phyloP scores from a whole-genome alignment of 2,888 invertebrate genomes.

The Balanococcus diminutus region DNA sequence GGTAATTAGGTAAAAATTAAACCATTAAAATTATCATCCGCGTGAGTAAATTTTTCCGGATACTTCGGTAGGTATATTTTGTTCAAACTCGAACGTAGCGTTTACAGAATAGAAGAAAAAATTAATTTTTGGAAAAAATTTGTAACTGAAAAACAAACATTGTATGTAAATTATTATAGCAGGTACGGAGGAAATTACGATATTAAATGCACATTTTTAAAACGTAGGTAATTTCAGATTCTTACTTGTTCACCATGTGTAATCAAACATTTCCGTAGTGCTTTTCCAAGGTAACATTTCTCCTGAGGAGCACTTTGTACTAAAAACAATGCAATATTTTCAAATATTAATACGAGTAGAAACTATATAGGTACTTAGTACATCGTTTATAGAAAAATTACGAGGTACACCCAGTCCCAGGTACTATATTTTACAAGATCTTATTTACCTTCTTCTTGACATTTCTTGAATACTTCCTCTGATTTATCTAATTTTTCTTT shows the following conservation, averaged over 20 bases:
- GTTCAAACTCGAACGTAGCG: not conserved
- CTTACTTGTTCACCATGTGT: conserved; percentile 58
- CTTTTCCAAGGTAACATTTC: conserved; percentile 58
- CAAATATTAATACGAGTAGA: not conserved
- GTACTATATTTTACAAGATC: no score
- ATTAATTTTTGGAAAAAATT: not conserved
- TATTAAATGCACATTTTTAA: not conserved
- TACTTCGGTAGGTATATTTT: not conserved
- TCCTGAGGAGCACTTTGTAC: conserved; percentile 54
- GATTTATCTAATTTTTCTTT: conserved; percentile 31
- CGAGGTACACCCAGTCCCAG: no score
- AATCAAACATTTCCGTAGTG: conserved; percentile 58
- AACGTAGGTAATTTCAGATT: not conserved
- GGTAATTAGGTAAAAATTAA: not conserved
- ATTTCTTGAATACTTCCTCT: conserved; percentile 39
- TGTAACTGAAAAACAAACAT: not conserved
- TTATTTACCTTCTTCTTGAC: conserved; percentile 9
- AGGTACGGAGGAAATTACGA: not conserved
- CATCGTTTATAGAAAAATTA: no score
- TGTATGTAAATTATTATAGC: not conserved
- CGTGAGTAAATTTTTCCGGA: not conserved
- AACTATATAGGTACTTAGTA: no score
- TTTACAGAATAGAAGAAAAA: not conserved
- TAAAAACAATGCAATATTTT: not conserved
- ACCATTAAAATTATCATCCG: not conserved